These are phyloP conservation scores for Acanthacorydalis orientalis DNA, from an alignment of 2,888 invertebrate genomes.

Conservation along the genomic window DNA sequence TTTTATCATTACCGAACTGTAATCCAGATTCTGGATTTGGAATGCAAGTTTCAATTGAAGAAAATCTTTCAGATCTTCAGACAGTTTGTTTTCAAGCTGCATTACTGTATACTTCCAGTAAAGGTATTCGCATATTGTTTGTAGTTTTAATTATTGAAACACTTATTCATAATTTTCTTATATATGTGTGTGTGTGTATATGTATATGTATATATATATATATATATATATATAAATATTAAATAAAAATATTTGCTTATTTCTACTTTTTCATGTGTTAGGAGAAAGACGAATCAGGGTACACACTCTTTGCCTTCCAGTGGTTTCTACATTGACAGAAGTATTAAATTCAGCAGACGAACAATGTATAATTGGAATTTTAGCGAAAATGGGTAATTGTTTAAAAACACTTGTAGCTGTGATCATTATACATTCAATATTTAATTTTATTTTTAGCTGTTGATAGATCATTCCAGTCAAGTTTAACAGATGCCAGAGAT, in stretches of 20 bases:
- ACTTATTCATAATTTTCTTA: too few relatives aligned
- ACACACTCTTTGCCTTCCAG: constrained; percentile 90
- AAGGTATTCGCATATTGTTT: too few relatives aligned
- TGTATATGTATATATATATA: too few relatives aligned
- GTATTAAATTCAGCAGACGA: constrained; percentile 83
- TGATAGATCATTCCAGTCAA: constrained; percentile 73
- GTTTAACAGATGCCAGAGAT: constrained; percentile 84
- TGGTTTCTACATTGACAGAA: constrained; percentile 68
- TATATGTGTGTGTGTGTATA: too few relatives aligned
- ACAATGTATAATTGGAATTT: constrained; percentile 77
- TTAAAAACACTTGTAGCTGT: background rate
- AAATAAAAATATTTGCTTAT: background rate
- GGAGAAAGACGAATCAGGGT: constrained; percentile 93
- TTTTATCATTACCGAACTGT: constrained; percentile 88
- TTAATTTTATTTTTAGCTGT: constrained; percentile 43
- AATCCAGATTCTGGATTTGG: constrained; percentile 97
- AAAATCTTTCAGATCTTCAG: constrained; percentile 69
- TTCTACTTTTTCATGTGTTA: constrained; percentile 18
- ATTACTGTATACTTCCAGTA: constrained; percentile 86
- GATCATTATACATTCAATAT: background rate
- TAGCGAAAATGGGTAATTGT: constrained; percentile 84
- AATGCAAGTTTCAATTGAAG: constrained; percentile 94
- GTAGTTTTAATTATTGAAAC: too few relatives aligned
- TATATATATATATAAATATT: too few relatives aligned
- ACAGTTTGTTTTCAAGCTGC: constrained; percentile 96